Evolutionary conservation across 1,140 invertebrate genomes (phyloP), one percentile per base, ranked within the genome.

Genomic region (Sycophila sp.): DNA sequence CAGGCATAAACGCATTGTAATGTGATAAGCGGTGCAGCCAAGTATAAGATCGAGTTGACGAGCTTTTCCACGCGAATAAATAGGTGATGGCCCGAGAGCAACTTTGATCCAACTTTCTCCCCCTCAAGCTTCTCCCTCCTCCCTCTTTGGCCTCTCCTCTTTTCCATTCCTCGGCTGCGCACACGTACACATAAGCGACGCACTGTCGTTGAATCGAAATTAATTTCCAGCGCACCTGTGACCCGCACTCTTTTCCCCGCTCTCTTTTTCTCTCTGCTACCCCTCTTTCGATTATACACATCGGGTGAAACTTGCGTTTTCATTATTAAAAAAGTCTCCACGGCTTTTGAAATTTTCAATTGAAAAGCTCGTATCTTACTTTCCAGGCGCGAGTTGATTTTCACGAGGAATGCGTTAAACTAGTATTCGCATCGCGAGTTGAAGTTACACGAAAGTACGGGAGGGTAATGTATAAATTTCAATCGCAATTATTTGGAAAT

Each of bases 191-290:
- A 42, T 60, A 51, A 30, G 19, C 30, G 32, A 59, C 28, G 32
- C 36, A 38, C 30, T 22, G 58, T 65, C 55, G 72, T 69, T 72
- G 75, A 80, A 73, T 76, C 55, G 74, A 80, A 80, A 80, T 82
- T 81, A 82, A 81, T 81, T 80, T 80, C 68, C 73, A 77, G 75
- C 24, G 74, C 78, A 80, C 75, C 78, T 78, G 80, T 58, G 72
- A 63, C 68, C 40, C 24, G 15, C 13, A 11, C 34, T 17, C 58
- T 49, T 63, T 36, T 32, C 19, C 11, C 22, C 1, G 10, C 11
- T 47, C 59, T 22, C 56, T 59, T n/a, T 1, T 17, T 24, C 40
- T 34, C 30, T 56, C 6, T 26, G 5, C 6, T 15, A 30, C 26
- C 2, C 19, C n/a, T 7, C 15, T 56, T 56, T 34, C 30, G 5